These are phyloP conservation scores for Eira barbara DNA, from an alignment of 2,113 vertebrate genomes.

Conservation along the genomic window DNA sequence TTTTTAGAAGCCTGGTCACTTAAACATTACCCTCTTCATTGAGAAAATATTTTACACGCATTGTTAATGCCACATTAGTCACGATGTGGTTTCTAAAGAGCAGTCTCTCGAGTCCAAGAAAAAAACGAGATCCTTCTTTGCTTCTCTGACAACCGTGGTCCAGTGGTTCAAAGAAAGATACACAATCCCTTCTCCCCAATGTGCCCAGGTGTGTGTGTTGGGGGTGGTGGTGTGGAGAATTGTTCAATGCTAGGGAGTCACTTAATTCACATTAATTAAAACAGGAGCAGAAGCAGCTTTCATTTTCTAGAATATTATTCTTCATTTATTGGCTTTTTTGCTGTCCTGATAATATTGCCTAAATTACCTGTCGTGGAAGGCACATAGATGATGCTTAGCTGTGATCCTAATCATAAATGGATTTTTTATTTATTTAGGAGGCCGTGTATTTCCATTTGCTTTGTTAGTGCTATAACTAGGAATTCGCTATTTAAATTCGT, in stretches of 20 bases:
- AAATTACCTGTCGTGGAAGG: not conserved
- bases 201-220: not conserved
- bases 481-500: not conserved
- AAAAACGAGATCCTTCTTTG: not conserved
- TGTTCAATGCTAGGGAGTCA: not conserved
- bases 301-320: conserved; percentile 3
- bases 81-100: not conserved
- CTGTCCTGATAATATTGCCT: conserved; percentile 41
- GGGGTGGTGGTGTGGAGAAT: not conserved
- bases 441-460: conserved; percentile 20
- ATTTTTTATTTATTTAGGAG: conserved; percentile 50
- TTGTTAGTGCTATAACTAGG: not conserved
- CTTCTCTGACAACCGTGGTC: not conserved
- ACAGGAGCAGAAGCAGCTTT: not conserved
- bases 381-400: not conserved
- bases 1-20: not conserved
- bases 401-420: not conserved
- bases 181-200: not conserved
- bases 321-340: conserved; percentile 34
- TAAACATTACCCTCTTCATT: conserved; percentile 1
- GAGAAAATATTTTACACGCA: not conserved
- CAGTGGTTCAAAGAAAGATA: not conserved
- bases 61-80: not conserved
- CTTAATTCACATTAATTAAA: not conserved
- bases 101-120: not conserved